These are phyloP conservation scores for Xestoiulus laeticollis DNA, from an alignment of 2,888 invertebrate genomes.

Conservation along the genomic window DNA sequence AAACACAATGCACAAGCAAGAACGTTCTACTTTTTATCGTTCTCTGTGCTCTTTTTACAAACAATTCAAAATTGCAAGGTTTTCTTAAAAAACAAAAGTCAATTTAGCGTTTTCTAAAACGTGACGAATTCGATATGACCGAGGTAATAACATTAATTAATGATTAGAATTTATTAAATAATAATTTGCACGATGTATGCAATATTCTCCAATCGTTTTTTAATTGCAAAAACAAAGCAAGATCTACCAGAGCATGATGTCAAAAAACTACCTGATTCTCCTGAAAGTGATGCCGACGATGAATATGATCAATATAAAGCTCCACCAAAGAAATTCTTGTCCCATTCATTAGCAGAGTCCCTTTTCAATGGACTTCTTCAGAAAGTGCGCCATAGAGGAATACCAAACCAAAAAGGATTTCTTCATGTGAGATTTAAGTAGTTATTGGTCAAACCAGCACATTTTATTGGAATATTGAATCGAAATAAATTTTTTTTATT, in stretches of 20 bases:
- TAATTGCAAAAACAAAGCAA: not conserved
- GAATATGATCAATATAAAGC: not conserved
- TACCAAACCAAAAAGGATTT: slow-evolving; percentile 44
- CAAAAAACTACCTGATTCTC: not conserved
- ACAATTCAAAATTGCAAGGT: not conserved
- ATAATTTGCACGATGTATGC: not conserved
- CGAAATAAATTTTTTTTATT: not conserved
- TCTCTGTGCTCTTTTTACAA: not conserved
- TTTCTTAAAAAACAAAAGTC: not conserved
- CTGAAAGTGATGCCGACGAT: not conserved
- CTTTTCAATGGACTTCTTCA: slow-evolving; percentile 44
- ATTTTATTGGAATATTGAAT: not conserved
- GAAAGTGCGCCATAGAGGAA: slow-evolving; percentile 30
- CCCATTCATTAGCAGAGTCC: slow-evolving; percentile 29
- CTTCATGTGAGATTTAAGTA: slow-evolving; percentile 5
- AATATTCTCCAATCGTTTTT: not conserved
- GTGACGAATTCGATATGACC: not conserved
- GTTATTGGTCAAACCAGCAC: not conserved
- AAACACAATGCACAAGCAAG: not conserved
- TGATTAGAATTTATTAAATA: not conserved
- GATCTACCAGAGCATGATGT: not conserved
- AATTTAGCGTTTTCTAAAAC: not conserved
- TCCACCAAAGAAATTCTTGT: slow-evolving; percentile 27
- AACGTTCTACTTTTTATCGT: too few relatives aligned
- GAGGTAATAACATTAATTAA: not conserved